Evolutionary conservation across 1,140 invertebrate genomes (phyloP).

Genomic region (Drosophila subobscura): DNA sequence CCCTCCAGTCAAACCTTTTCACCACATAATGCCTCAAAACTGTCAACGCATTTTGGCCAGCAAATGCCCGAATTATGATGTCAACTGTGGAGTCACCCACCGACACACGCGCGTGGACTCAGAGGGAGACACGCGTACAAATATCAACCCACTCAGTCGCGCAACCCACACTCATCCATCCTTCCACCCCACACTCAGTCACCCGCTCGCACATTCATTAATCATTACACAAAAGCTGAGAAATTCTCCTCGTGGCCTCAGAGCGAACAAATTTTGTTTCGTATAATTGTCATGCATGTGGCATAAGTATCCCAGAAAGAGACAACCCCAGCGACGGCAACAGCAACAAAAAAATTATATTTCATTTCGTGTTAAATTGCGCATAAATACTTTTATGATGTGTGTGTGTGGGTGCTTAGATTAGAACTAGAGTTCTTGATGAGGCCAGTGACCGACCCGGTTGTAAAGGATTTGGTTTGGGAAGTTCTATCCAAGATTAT

Average conservation of each 20-base stretch:
- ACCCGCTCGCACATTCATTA: slow-evolving; percentile 58
- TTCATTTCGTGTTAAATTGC: slow-evolving; percentile 71
- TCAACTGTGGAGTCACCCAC: slow-evolving; percentile 65
- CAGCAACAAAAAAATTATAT: slow-evolving; percentile 48
- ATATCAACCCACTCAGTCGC: neutral
- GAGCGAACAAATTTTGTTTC: slow-evolving; percentile 54
- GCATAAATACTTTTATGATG: slow-evolving; percentile 59
- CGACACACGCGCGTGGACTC: slow-evolving; percentile 15
- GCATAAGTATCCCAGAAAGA: slow-evolving; percentile 30
- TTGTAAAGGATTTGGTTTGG: neutral
- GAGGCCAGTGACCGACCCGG: slow-evolving; percentile 36
- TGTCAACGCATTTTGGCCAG: slow-evolving; percentile 64
- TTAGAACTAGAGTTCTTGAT: slow-evolving; percentile 39
- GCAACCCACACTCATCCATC: slow-evolving; percentile 4
- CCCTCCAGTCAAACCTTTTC: slow-evolving; percentile 3
- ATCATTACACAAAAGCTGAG: slow-evolving; percentile 61
- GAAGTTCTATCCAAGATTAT: neutral
- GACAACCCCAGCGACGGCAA: slow-evolving; percentile 12
- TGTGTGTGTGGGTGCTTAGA: slow-evolving; percentile 20
- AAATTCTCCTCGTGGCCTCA: slow-evolving; percentile 30
- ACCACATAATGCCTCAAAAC: slow-evolving; percentile 14
- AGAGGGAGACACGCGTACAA: neutral
- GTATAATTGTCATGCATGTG: slow-evolving; percentile 70
- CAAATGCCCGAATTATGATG: slow-evolving; percentile 73
- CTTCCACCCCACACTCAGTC: slow-evolving; percentile 7